These are phyloP conservation scores for Tiliqua scincoides DNA, from an alignment of 2,113 vertebrate species.

Conservation along the genomic window DNA sequence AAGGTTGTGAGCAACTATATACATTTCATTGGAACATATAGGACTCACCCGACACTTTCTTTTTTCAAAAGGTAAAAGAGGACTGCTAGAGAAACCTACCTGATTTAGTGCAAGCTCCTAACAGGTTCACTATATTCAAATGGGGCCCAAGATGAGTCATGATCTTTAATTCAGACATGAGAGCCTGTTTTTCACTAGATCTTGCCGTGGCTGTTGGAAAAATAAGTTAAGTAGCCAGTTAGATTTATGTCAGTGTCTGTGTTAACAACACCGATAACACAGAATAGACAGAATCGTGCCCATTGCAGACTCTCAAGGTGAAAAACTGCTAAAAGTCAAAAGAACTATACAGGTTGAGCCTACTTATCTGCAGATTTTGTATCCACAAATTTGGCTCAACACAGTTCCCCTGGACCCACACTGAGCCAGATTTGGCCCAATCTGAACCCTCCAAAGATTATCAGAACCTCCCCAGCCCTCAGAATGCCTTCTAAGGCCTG, in stretches of 20 bases:
- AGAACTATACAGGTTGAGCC: neutral
- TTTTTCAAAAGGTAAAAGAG: neutral
- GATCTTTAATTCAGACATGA: conserved; percentile 99
- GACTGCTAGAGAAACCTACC: conserved; percentile 74
- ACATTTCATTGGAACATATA: neutral
- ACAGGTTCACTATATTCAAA: conserved; percentile 95
- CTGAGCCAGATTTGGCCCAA: too few species aligned
- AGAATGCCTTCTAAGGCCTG: too few species aligned
- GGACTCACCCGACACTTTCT: neutral
- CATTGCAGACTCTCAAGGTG: neutral
- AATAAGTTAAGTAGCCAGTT: conserved; percentile 1
- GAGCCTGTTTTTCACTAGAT: conserved; percentile 97
- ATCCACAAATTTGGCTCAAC: neutral
- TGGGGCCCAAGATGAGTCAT: conserved; percentile 99
- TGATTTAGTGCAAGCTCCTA: conserved; percentile 98
- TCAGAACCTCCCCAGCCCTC: too few species aligned
- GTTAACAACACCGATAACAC: neutral
- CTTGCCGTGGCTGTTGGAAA: conserved; percentile 89
- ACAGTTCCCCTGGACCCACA: too few species aligned
- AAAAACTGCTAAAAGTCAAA: neutral
- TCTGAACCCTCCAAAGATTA: too few species aligned
- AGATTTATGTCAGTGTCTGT: neutral
- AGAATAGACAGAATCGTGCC: neutral
- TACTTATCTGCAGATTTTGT: too few species aligned
- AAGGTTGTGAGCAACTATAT: neutral